A percentile compares a stretch with the other conserved stretches of the same genome.
Evolutionary conservation across 2,797 vertebrate genomes (phyloP).

Genomic region (Tauraco hartlaubi): DNA sequence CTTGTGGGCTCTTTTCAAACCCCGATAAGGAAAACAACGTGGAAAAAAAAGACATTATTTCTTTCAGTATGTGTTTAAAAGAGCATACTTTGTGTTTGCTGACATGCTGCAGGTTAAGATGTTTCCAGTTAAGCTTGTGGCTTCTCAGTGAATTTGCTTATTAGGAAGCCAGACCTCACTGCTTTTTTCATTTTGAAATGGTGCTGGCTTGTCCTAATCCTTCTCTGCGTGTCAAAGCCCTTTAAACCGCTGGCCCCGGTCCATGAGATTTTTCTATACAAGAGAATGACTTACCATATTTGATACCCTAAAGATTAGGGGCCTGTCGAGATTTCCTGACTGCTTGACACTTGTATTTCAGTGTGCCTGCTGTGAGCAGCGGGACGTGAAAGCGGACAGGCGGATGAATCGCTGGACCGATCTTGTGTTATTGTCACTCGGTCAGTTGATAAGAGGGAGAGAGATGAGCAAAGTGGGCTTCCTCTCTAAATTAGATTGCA

Average conservation of each 20-base stretch:
- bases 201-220: slow-evolving; percentile 10
- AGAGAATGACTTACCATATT: slow-evolving; percentile 46
- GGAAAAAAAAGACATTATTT: background rate
- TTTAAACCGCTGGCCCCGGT: background rate
- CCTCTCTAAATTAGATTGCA: background rate
- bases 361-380: background rate
- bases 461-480: background rate
- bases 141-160: slow-evolving; percentile 9
- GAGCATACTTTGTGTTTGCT: background rate
- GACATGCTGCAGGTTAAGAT: background rate
- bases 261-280: slow-evolving; percentile 23
- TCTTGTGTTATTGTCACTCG: background rate
- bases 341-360: slow-evolving; percentile 48
- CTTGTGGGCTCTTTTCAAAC: background rate
- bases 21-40: background rate
- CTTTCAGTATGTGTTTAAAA: background rate
- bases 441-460: background rate
- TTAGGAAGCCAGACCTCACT: background rate
- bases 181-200: slow-evolving; percentile 29
- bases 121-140: slow-evolving; percentile 39
- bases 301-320: slow-evolving; percentile 48
- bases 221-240: background rate
- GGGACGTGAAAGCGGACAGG: background rate
- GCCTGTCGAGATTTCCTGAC: slow-evolving; percentile 23
- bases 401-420: background rate